Evolutionary conservation across 2,888 invertebrate species (phyloP).

Genomic region (Cosmorhoe ocellata): DNA sequence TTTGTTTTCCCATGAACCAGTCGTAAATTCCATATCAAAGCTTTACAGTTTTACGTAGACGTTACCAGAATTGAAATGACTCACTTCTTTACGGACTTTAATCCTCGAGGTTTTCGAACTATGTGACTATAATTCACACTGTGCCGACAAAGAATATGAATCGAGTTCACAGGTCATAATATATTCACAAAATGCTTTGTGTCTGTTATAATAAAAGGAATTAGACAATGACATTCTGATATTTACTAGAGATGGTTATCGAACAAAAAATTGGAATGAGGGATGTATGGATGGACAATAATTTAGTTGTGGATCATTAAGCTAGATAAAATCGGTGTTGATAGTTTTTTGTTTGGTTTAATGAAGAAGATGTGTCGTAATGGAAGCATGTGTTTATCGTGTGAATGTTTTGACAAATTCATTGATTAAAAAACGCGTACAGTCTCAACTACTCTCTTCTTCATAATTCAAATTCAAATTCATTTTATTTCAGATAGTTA

Average conservation of each 20-base stretch:
- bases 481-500: too few relatives aligned
- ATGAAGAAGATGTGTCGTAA: constrained; percentile 27
- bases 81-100: constrained; percentile 32
- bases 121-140: constrained; percentile 36
- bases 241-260: constrained; percentile 54
- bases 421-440: too few relatives aligned
- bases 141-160: constrained; percentile 44
- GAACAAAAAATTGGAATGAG: constrained; percentile 50
- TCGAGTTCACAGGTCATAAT: constrained; percentile 69
- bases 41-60: constrained; percentile 27
- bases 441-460: too few relatives aligned
- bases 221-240: constrained; percentile 67
- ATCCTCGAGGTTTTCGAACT: constrained; percentile 44
- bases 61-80: constrained; percentile 34
- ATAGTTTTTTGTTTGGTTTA: constrained; percentile 44
- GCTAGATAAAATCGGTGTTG: constrained; percentile 60
- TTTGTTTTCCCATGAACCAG: constrained; percentile 13
- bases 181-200: constrained; percentile 79
- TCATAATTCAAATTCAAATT: too few relatives aligned
- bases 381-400: constrained; percentile 25
- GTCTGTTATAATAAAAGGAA: constrained; percentile 44
- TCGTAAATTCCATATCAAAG: constrained; percentile 21
- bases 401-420: constrained; percentile 14
- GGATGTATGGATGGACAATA: constrained; percentile 54
- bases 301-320: constrained; percentile 73